Evolutionary conservation across 2,797 vertebrate species (phyloP).

Genomic region (Sphenodon punctatus): DNA sequence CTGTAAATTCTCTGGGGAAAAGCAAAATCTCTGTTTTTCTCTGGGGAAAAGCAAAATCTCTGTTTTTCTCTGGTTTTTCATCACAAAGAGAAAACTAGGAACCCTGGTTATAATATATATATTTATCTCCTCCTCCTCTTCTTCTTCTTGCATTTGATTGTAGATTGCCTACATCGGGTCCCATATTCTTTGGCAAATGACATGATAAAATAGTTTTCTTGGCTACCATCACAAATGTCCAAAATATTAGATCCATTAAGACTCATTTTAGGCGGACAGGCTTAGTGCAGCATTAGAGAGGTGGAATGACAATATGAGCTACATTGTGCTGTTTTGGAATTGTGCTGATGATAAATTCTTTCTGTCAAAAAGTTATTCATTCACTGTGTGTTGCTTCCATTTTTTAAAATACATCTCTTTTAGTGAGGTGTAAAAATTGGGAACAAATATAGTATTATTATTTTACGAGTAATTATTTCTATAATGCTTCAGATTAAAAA

Average conservation of each 20-base stretch:
- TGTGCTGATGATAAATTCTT: neutral
- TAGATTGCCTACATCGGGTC: too few relatives aligned
- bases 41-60: too few relatives aligned
- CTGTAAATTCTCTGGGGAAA: too few relatives aligned
- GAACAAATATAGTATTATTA: neutral
- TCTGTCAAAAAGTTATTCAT: neutral
- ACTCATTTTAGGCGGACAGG: neutral
- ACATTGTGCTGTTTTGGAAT: neutral
- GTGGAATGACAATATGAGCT: neutral
- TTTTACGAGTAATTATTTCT: neutral
- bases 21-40: too few relatives aligned
- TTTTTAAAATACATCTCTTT: neutral
- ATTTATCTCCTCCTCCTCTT: too few relatives aligned
- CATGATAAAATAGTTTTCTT: neutral
- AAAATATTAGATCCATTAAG: neutral
- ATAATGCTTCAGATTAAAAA: neutral
- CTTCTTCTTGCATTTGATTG: too few relatives aligned
- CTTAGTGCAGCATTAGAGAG: neutral
- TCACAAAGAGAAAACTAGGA: too few relatives aligned
- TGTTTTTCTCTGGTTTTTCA: too few relatives aligned
- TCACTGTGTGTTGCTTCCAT: neutral
- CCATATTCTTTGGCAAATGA: too few relatives aligned
- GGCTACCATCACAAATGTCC: neutral
- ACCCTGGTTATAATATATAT: too few relatives aligned
- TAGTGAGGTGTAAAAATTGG: neutral